Conservation (phyloP, 1,140 invertebrate genomes). For the Bombus huntii region DNA sequence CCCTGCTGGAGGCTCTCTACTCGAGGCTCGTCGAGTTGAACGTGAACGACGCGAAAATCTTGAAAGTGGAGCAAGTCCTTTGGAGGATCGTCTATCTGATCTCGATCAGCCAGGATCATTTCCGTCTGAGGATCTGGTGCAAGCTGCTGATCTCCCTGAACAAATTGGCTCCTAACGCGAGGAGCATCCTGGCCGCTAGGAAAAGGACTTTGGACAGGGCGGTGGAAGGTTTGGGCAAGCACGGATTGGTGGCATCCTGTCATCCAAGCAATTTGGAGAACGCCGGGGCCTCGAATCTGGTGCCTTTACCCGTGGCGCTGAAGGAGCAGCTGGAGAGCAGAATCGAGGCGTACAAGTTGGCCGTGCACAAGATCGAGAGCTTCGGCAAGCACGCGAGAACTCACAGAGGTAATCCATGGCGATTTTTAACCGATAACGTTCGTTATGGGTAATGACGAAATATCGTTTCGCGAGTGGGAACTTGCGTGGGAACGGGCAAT, state of each 20-base stretch:
- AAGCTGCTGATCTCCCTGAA: constrained; percentile 77
- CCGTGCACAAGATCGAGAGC: constrained; percentile 92
- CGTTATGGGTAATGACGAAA: neutral
- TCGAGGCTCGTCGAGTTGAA: constrained; percentile 68
- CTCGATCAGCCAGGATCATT: constrained; percentile 68
- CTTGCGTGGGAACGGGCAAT: neutral
- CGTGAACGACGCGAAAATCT: constrained; percentile 74
- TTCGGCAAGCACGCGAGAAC: constrained; percentile 73
- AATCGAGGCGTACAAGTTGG: constrained; percentile 93
- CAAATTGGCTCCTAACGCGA: constrained; percentile 83
- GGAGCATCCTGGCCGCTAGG: constrained; percentile 85
- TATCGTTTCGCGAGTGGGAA: neutral
- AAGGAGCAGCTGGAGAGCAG: constrained; percentile 92
- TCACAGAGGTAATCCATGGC: constrained; percentile 69
- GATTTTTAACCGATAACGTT: neutral
- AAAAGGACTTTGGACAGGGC: constrained; percentile 91
- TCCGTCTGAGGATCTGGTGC: constrained; percentile 69
- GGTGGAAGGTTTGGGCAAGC: constrained; percentile 93
- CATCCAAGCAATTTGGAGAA: constrained; percentile 46
- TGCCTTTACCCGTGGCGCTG: constrained; percentile 87
- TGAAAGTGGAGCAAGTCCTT: constrained; percentile 74
- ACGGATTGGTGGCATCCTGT: constrained; percentile 88
- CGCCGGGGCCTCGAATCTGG: constrained; percentile 82
- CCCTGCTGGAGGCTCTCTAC: constrained; percentile 93
- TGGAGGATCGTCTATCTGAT: constrained; percentile 77